phyloP scores from a whole-genome alignment of 2,888 invertebrate species.

The Drosophila kanekoi region DNA sequence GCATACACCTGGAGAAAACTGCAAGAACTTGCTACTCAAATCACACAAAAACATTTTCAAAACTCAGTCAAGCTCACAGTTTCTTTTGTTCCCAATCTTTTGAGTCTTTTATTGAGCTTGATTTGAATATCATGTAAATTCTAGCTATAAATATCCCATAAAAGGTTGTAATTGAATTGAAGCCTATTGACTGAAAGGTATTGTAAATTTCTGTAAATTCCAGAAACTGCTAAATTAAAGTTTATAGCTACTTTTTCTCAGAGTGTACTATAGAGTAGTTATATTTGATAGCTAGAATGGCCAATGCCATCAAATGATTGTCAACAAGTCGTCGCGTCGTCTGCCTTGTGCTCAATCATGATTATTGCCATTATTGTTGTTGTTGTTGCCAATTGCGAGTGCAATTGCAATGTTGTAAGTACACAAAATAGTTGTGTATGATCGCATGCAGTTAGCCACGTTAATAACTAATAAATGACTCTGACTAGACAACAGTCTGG shows the following conservation, averaged over 20 bases:
- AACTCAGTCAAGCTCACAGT: not conserved
- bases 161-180: too few relatives aligned
- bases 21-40: too few relatives aligned
- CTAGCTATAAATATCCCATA: too few relatives aligned
- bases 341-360: conserved; percentile 78
- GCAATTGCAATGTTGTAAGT: conserved; percentile 40
- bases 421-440: conserved; percentile 47
- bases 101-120: too few relatives aligned
- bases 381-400: conserved; percentile 32
- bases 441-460: conserved; percentile 53
- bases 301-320: conserved; percentile 60
- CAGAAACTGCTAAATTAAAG: not conserved
- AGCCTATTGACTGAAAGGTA: too few relatives aligned
- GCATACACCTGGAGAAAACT: not conserved
- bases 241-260: not conserved
- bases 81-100: not conserved
- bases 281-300: conserved; percentile 22
- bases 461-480: conserved; percentile 65
- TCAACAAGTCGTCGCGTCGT: conserved; percentile 65
- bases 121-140: too few relatives aligned
- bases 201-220: too few relatives aligned
- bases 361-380: conserved; percentile 42
- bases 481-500: conserved; percentile 52
- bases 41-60: not conserved
- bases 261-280: conserved; percentile 4